Percentiles rank a stretch among this genome's conserved stretches.
phyloP scores from a whole-genome alignment of 2,888 invertebrate genomes.

The Oxyteleia sp. region DNA sequence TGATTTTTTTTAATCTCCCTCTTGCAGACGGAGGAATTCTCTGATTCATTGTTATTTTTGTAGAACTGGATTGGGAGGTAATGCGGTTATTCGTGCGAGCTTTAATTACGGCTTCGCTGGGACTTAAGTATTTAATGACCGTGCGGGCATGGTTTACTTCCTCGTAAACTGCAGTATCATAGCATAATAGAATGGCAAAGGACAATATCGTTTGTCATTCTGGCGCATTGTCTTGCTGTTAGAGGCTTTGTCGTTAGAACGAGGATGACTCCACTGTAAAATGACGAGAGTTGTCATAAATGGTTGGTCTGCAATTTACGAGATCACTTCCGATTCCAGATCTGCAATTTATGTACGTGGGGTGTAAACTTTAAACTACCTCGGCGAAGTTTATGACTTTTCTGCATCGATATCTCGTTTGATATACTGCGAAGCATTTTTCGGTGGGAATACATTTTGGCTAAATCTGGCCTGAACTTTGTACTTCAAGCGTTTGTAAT shows the following conservation, averaged over 20 bases:
- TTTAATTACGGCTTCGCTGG: constrained; percentile 22
- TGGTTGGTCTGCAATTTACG: constrained; percentile 19
- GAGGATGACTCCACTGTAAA: background rate
- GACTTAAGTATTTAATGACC: constrained; percentile 20
- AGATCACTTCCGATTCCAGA: constrained; percentile 29
- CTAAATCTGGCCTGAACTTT: too few species aligned
- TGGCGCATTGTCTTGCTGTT: constrained; percentile 32
- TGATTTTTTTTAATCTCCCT: too few species aligned
- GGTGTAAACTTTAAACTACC: background rate
- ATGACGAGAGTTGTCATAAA: constrained; percentile 25
- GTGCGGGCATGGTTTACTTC: constrained; percentile 29
- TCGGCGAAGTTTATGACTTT: background rate
- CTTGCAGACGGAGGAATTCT: too few species aligned
- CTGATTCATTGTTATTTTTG: constrained; percentile 24
- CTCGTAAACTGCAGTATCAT: constrained; percentile 42
- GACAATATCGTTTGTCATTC: constrained; percentile 31
- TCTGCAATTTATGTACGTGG: constrained; percentile 20
- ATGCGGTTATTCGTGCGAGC: constrained; percentile 17
- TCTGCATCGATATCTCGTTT: background rate
- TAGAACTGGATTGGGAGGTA: constrained; percentile 12
- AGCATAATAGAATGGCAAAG: constrained; percentile 11
- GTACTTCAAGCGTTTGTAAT: too few species aligned
- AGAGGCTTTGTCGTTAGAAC: constrained; percentile 28
- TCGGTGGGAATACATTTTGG: too few species aligned
- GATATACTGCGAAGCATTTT: background rate